phyloP scores from a whole-genome alignment of 2,113 vertebrate species.

The Crotalus horridus region DNA sequence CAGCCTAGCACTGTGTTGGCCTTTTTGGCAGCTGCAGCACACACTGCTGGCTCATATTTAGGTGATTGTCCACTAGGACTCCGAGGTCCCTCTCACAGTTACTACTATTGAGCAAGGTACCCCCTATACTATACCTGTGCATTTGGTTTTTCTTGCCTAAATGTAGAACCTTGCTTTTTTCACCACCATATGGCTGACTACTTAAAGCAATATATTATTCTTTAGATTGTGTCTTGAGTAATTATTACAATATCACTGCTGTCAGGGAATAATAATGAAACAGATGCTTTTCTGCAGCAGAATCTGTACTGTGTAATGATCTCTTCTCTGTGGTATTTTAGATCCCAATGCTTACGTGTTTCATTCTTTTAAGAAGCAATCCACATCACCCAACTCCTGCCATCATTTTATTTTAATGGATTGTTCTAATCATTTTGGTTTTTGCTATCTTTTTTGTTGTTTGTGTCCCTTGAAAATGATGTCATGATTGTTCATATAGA shows the following conservation, averaged over 20 bases:
- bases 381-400: not conserved
- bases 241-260: not conserved
- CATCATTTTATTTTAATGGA: not conserved
- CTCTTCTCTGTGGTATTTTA: not conserved
- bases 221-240: not conserved
- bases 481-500: not conserved
- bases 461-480: not conserved
- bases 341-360: not conserved
- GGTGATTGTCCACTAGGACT: too few relatives aligned
- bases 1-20: too few relatives aligned
- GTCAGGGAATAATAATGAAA: not conserved
- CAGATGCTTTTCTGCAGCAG: not conserved
- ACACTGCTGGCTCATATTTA: too few relatives aligned
- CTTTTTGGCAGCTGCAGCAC: too few relatives aligned
- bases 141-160: too few relatives aligned
- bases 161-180: too few relatives aligned
- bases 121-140: too few relatives aligned
- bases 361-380: not conserved
- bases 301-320: not conserved
- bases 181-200: too few relatives aligned
- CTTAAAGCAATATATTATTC: not conserved
- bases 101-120: too few relatives aligned
- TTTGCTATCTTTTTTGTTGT: not conserved
- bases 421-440: not conserved
- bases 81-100: too few relatives aligned